Base-by-base conservation (phyloP, 1,140 invertebrate genomes). In the Potamilus streckersoni region DNA sequence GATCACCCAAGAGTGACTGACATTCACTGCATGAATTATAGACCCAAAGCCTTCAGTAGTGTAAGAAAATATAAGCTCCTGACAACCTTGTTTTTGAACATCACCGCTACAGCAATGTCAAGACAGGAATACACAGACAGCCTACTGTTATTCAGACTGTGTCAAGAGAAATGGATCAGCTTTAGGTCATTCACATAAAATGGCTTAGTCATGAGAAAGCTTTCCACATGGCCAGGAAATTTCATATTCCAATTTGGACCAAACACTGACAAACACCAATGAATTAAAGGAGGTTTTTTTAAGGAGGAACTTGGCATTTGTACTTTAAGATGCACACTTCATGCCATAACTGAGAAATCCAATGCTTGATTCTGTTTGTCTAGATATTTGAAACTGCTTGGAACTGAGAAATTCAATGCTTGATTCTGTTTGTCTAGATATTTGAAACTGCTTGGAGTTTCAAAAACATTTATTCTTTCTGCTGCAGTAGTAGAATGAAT, bases 11-110 rank as follows among this genome's bases (percentile, higher is more conserved):
- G 62, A 55, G 14, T 80, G 14, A 76, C 76, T 58, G 17, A 56
- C 13, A 20, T 79, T 27, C 78, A 79, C 56, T 79, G 78, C 27
- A 76, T 76, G 59, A 71, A 74, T 19, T 73, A 76, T 56, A 15
- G 74, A 14, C 60, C 69, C 6, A 71, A 61, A 31, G 69, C 69
- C 0, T 71, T 71, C 23, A 13, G 19, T 23, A 38, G 15, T 15
- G 69, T 71, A 5, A n/a, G 16, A 4, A 13, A 38, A 27, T 17
- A 71, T 71, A 59, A 61, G 23, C 12, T 61, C 12, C 38, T 71
- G 11, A 71, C 23, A 6, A 23, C 2, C 12, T 13, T 71, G 11
- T 71, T 20, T 27, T 20, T 27, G 60, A 71, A 38, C 62, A 72
- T 19, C 62, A 72, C 23, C 38, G 65, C 49, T 62, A 61, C 27